Evolutionary conservation across 2,888 invertebrate genomes (phyloP), one percentile per base, ranked within the genome.

Genomic region (Cheilosia scutellata): DNA sequence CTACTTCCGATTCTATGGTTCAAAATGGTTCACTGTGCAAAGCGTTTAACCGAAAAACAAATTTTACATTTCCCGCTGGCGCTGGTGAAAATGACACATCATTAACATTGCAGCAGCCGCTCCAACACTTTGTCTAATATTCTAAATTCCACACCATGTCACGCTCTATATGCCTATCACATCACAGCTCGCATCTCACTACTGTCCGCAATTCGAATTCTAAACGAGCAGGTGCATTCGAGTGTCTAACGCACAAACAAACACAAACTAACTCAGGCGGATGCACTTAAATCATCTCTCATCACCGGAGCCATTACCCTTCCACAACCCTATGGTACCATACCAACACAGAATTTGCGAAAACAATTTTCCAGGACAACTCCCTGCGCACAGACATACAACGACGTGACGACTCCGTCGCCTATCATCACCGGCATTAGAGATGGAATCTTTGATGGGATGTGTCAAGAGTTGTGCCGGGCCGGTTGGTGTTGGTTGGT

Each of bases 231-330:
- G 78, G 66, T 80, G 74, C 75, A 70, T 57, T 7, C 27, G 51
- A 20, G 40, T 53, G 49, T 80, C 77, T 72, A 72, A 82, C 44
- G 49, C 63, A 71, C 29, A 70, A 58, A 71, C 70, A 77, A 68
- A 70, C 80, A 71, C 71, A 71, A 66, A 65, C 75, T 65, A 68
- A 84, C 53, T 49, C 84, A 80, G 70, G 71, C 84, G 80, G 84
- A 84, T 84, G 84, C 75, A 80, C 80, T 84, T 84, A 84, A 84
- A 84, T 84, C 84, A 80, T 79, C 70, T 66, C 80, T 53, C 84
- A 80, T 84, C 84, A 84, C 80, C 75, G 80, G 53, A 51, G 70
- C 80, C 83, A 79, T 84, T 75, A 74, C 71, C 66, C 66, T 51
- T 40, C 51, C 44, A 27, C 37, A 37, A 37, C 11, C 2, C 20